Percentiles rank a stretch among this genome's conserved stretches.
Evolutionary conservation across 2,113 vertebrate genomes (phyloP).

Genomic region (Anolis sagrei): DNA sequence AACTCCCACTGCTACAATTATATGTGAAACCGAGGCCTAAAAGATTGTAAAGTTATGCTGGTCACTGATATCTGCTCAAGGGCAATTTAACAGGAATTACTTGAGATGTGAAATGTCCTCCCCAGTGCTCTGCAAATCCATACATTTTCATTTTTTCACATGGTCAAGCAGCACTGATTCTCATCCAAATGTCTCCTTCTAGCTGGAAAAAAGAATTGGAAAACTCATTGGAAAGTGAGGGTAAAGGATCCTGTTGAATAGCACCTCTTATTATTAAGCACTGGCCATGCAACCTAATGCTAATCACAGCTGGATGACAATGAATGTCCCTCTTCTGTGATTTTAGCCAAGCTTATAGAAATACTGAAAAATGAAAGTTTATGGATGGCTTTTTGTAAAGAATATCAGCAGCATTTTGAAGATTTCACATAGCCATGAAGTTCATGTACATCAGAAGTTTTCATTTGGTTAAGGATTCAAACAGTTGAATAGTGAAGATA

Average conservation of each 20-base stretch:
- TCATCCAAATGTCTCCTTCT: neutral
- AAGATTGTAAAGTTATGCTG: conserved; percentile 9
- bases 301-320: neutral
- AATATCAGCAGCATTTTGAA: neutral
- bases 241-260: neutral
- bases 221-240: neutral
- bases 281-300: neutral
- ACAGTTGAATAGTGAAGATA: neutral
- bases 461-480: neutral
- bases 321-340: neutral
- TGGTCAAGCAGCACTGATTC: neutral
- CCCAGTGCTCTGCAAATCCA: neutral
- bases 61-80: neutral
- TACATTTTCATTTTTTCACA: neutral
- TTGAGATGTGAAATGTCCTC: neutral
- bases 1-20: neutral
- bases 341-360: neutral
- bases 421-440: neutral
- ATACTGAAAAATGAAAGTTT: neutral
- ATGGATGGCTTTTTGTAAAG: neutral
- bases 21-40: conserved; percentile 2
- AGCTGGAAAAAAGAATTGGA: neutral
- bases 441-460: neutral
- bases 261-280: neutral
- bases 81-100: conserved; percentile 15